phyloP scores from a whole-genome alignment of 64 coral and sea anemone species.

The Stichodactyla helianthus region DNA sequence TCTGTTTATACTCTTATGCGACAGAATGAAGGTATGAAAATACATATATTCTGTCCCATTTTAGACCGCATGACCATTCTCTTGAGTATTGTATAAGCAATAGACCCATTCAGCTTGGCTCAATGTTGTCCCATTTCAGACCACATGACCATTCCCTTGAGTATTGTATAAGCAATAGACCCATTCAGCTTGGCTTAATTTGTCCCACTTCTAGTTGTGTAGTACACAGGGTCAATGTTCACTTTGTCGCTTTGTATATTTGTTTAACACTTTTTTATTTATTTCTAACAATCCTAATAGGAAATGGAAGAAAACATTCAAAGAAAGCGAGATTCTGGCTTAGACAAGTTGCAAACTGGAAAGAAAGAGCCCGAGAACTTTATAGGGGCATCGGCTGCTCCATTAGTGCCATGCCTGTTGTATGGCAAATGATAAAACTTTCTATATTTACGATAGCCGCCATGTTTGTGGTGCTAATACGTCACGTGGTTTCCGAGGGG shows the following conservation, averaged over 20 bases:
- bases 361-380: conserved; percentile 37
- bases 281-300: background rate
- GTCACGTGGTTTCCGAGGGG: too few species aligned
- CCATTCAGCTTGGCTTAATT: too few species aligned
- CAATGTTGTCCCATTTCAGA: too few species aligned
- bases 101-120: too few species aligned
- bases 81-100: too few species aligned
- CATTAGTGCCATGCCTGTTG: conserved; percentile 81
- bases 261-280: background rate
- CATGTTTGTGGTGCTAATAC: too few species aligned
- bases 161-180: too few species aligned
- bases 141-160: too few species aligned
- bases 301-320: conserved; percentile 50
- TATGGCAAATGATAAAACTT: conserved; percentile 46
- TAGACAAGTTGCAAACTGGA: background rate
- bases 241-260: too few species aligned
- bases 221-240: too few species aligned
- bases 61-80: too few species aligned
- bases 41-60: background rate
- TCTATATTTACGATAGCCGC: too few species aligned
- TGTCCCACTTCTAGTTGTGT: background rate
- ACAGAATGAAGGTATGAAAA: conserved; percentile 44
- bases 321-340: background rate
- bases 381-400: conserved; percentile 83
- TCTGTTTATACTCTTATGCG: conserved; percentile 35